These are phyloP conservation scores for Choloepus hoffmanni DNA, from an alignment of 2,113 vertebrate genomes.

Conservation along the genomic window DNA sequence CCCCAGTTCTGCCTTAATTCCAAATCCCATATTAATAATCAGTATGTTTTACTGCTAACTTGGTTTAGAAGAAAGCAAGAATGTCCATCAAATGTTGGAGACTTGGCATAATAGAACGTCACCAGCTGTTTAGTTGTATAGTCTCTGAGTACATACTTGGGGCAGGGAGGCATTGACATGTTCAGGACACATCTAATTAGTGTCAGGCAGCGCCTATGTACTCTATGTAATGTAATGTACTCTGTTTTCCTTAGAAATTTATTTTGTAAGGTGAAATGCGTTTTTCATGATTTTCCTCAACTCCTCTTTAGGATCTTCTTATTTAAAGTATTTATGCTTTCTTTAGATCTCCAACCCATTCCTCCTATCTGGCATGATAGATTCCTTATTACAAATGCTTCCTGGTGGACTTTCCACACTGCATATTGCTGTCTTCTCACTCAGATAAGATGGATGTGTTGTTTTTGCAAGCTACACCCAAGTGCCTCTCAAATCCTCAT, in stretches of 20 bases:
- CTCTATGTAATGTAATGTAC: accelerated
- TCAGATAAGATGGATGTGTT: conserved; percentile 62
- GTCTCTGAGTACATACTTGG: neutral
- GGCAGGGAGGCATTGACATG: accelerated
- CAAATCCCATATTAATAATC: neutral
- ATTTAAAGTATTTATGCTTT: neutral
- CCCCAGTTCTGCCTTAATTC: conserved; percentile 22
- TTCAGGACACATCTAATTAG: accelerated
- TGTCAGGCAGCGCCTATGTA: neutral
- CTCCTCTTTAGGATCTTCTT: neutral
- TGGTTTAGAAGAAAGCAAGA: conserved; percentile 11
- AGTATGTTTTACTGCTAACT: neutral
- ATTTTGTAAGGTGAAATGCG: neutral
- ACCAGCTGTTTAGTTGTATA: neutral
- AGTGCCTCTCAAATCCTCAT: conserved; percentile 12
- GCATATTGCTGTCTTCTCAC: conserved; percentile 10
- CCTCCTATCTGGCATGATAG: neutral
- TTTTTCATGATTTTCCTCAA: neutral
- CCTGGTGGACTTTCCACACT: neutral
- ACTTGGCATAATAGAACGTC: neutral
- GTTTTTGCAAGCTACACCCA: conserved; percentile 64
- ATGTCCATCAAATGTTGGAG: neutral
- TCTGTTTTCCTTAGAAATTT: neutral
- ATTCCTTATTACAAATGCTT: neutral
- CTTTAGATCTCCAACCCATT: neutral